Conservation (phyloP, 2,113 vertebrate species). For the Dolichallabes microphthalmus region DNA sequence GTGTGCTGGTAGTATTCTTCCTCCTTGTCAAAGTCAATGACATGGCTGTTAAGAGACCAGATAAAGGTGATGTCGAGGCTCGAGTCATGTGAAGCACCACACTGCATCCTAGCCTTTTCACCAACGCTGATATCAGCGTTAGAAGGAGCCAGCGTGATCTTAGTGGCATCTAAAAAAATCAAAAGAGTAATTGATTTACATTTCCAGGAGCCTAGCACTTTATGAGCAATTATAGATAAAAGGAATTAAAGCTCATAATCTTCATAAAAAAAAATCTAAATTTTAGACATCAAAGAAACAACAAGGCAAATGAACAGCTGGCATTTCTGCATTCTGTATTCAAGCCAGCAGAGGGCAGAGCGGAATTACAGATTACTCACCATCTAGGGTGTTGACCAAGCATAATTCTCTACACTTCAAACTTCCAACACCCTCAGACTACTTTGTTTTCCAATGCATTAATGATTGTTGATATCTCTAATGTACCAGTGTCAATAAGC, state of each 20-base stretch:
- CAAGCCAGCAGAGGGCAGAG: slow-evolving; percentile 67
- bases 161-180: slow-evolving; percentile 82
- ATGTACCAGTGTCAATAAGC: background rate
- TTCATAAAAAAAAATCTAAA: too few relatives aligned
- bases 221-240: background rate
- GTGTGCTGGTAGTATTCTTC: slow-evolving; percentile 80
- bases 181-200: background rate
- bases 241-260: background rate
- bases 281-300: background rate
- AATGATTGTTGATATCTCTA: background rate
- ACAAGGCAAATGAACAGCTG: background rate
- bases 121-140: slow-evolving; percentile 87
- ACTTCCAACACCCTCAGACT: background rate
- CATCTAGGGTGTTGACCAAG: background rate
- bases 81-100: slow-evolving; percentile 84
- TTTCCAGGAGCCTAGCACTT: background rate
- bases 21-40: slow-evolving; percentile 86
- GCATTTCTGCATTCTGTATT: background rate
- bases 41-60: slow-evolving; percentile 87
- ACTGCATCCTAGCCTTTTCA: slow-evolving; percentile 86
- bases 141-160: slow-evolving; percentile 86
- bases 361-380: slow-evolving; percentile 48
- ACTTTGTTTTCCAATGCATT: background rate
- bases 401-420: background rate
- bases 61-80: slow-evolving; percentile 89